phyloP scores from a whole-genome alignment of 1,140 invertebrate species.

The Drosophila mojavensis region DNA sequence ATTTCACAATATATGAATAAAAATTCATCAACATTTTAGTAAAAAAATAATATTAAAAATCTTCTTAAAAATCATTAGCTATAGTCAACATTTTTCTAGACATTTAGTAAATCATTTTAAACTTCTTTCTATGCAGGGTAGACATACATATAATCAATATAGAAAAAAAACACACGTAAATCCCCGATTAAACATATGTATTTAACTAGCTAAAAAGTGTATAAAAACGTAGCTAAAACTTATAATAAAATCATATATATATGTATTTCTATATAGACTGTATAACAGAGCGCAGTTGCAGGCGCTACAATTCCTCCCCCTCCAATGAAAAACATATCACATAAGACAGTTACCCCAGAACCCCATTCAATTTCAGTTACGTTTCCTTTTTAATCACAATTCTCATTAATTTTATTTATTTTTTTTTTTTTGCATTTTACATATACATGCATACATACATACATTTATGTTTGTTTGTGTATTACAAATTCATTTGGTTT shows the following conservation, averaged over 20 bases:
- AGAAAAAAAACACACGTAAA: too few species aligned
- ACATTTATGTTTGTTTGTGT: constrained; percentile 2
- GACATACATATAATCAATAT: background rate
- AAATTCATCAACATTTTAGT: background rate
- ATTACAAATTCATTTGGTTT: background rate
- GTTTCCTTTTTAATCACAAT: constrained; percentile 11
- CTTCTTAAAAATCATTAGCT: background rate
- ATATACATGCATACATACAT: constrained; percentile 9
- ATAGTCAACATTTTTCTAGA: too few species aligned
- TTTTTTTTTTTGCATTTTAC: constrained; percentile 13
- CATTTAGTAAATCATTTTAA: constrained; percentile 3
- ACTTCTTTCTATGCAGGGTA: background rate
- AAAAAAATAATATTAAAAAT: background rate
- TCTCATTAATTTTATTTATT: constrained; percentile 1
- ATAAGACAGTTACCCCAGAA: constrained; percentile 41
- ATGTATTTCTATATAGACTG: constrained; percentile 12
- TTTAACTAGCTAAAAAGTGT: background rate
- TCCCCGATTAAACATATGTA: background rate
- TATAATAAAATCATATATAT: constrained; percentile 8
- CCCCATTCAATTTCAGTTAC: constrained; percentile 26
- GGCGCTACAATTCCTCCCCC: constrained; percentile 28
- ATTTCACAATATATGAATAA: too few species aligned
- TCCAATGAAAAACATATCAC: constrained; percentile 22
- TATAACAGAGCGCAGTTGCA: constrained; percentile 12
- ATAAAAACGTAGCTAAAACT: constrained; percentile 22